phyloP scores from a whole-genome alignment of 2,113 vertebrate species.

The Triplophysa siluroides region DNA sequence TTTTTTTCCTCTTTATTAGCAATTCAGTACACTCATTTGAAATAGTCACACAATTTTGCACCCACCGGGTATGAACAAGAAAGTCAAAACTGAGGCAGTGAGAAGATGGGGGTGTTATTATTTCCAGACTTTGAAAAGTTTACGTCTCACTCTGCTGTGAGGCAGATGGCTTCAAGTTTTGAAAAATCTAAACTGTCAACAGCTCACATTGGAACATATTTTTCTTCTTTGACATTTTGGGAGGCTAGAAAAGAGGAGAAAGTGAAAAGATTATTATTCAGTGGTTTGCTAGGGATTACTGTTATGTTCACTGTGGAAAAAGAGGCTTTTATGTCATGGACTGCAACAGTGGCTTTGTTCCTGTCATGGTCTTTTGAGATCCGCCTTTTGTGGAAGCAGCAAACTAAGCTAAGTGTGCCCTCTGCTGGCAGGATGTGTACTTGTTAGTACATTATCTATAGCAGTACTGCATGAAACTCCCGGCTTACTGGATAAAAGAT shows the following conservation, averaged over 20 bases:
- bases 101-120: background rate
- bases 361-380: background rate
- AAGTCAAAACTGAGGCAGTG: background rate
- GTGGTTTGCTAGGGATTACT: background rate
- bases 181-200: background rate
- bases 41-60: conserved; percentile 1
- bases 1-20: background rate
- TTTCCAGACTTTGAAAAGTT: background rate
- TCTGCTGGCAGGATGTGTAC: conserved; percentile 35
- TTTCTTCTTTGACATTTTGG: background rate
- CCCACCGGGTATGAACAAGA: conserved; percentile 14
- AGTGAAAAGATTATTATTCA: background rate
- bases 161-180: conserved; percentile 5
- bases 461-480: background rate
- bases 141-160: background rate
- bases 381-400: background rate
- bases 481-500: background rate
- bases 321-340: background rate
- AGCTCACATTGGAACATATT: background rate
- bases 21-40: conserved; percentile 7
- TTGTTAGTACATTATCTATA: background rate
- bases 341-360: background rate
- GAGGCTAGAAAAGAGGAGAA: background rate
- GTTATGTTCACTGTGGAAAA: background rate
- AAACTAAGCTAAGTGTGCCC: conserved; percentile 26